phyloP scores from a whole-genome alignment of 2,888 invertebrate species.

The Creontiades dilutus region DNA sequence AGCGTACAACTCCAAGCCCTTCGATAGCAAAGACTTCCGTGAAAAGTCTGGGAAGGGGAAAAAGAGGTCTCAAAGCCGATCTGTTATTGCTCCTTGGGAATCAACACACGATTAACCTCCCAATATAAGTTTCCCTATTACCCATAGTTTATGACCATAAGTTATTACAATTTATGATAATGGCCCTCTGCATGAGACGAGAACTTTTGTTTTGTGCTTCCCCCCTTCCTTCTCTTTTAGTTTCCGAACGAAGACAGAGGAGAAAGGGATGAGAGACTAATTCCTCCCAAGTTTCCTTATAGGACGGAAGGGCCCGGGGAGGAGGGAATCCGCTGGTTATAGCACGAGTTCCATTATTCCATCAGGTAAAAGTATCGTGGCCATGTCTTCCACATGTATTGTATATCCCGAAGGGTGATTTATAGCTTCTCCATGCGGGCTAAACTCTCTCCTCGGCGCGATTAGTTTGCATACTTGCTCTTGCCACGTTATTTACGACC shows the following conservation, averaged over 20 bases:
- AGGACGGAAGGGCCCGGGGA: background rate
- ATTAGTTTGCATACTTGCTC: slow-evolving; percentile 47
- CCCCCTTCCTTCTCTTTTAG: background rate
- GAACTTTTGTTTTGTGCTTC: slow-evolving; percentile 20
- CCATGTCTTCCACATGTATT: slow-evolving; percentile 53
- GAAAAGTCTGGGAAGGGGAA: background rate
- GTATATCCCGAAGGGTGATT: slow-evolving; percentile 52
- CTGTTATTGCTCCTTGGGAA: slow-evolving; percentile 58
- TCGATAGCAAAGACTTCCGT: background rate
- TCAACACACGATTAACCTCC: slow-evolving; percentile 69
- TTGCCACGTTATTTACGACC: slow-evolving; percentile 45
- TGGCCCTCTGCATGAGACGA: slow-evolving; percentile 55
- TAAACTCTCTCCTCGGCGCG: slow-evolving; percentile 48
- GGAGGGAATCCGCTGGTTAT: background rate
- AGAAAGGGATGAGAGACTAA: slow-evolving; percentile 59
- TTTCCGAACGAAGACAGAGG: slow-evolving; percentile 28
- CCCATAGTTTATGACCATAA: slow-evolving; percentile 61
- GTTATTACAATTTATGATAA: slow-evolving; percentile 61
- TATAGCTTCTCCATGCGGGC: slow-evolving; percentile 15
- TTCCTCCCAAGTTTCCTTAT: slow-evolving; percentile 53
- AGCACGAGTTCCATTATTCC: slow-evolving; percentile 52
- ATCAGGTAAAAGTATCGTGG: slow-evolving; percentile 50
- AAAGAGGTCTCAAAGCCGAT: background rate
- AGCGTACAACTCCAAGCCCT: background rate
- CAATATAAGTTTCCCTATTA: slow-evolving; percentile 71